Evolutionary conservation across 1,140 invertebrate species (phyloP), one percentile per base, ranked within the genome.

Genomic region (Spodoptera frugiperda): DNA sequence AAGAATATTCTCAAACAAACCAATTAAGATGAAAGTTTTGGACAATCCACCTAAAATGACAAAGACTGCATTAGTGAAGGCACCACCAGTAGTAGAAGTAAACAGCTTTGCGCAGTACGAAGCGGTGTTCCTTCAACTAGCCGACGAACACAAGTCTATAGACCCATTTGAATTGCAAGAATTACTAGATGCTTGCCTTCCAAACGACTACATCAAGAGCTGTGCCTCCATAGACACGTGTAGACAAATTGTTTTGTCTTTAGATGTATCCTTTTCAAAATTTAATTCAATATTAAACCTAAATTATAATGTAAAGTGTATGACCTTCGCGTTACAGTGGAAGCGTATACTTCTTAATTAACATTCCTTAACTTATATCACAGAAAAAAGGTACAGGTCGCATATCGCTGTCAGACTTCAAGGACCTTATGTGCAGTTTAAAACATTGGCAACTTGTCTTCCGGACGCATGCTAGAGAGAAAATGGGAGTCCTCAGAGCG

Each of bases 131-230:
- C 93, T 98, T 57, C 97, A 98, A 88, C 90, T 99, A 63, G 98
- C 98, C 0, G 98, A 99, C 90, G 98, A 98, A 90, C 96, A 97
- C 82, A 95, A 96, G 87, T 98, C 98, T 0, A 97, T 99, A 53
- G 98, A 98, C 86, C 97, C 97, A 9, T 99, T 98, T 85, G 98
- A 98, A 89, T 94, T 99, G 11, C 98, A 98, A 90, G 98, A 99
- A 91, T 93, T 99, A 15, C 93, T 99, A 12, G 98, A 99, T 88
- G 97, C 97, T 11, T 98, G 98, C 94, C 94, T 99, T 77, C 98
- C 98, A 5, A 99, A 99, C 94, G 98, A 99, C 95, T 98, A 98
- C 84, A 98, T 99, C 63, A 98, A 98, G 90, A 98, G 98, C 78
- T 98, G 98, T 92, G 98, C 98, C 0, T 98, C 97, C 49, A 96